Conservation (phyloP, 2,113 vertebrate genomes). For the Argyrosomus japonicus region DNA sequence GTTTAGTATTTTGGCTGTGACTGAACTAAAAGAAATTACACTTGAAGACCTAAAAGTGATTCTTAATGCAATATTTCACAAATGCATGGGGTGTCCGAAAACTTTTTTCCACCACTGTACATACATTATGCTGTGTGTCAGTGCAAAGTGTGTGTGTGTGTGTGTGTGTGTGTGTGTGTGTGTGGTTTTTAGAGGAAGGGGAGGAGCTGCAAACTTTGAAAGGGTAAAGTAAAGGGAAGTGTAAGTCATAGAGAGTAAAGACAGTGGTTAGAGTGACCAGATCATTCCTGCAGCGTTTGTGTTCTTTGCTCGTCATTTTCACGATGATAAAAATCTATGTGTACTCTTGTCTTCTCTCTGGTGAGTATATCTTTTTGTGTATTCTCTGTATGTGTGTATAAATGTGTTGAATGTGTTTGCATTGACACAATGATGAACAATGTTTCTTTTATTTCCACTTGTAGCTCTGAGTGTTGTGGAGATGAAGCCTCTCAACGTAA, state of each 20-base stretch:
- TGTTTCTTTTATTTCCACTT: neutral
- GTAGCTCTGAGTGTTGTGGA: conserved; percentile 35
- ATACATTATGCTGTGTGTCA: too few species aligned
- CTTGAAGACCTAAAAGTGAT: too few species aligned
- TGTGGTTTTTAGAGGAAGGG: neutral
- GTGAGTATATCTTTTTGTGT: conserved; percentile 16
- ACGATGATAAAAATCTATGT: neutral
- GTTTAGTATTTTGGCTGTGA: too few species aligned
- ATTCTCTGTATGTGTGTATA: neutral
- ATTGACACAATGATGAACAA: neutral
- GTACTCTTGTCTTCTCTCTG: conserved; percentile 7
- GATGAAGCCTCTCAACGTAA: neutral
- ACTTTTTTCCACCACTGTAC: too few species aligned
- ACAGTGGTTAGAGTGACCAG: neutral
- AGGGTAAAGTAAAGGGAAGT: neutral
- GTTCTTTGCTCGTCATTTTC: neutral
- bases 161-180: too few species aligned
- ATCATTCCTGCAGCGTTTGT: neutral
- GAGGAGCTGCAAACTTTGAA: neutral
- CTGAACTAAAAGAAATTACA: too few species aligned
- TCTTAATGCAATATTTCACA: too few species aligned
- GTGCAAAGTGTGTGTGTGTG: too few species aligned
- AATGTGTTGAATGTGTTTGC: neutral
- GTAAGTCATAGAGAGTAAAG: neutral
- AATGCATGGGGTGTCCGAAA: too few species aligned